Conservation (phyloP, 2,113 vertebrate genomes). For the Noturus placidus region DNA sequence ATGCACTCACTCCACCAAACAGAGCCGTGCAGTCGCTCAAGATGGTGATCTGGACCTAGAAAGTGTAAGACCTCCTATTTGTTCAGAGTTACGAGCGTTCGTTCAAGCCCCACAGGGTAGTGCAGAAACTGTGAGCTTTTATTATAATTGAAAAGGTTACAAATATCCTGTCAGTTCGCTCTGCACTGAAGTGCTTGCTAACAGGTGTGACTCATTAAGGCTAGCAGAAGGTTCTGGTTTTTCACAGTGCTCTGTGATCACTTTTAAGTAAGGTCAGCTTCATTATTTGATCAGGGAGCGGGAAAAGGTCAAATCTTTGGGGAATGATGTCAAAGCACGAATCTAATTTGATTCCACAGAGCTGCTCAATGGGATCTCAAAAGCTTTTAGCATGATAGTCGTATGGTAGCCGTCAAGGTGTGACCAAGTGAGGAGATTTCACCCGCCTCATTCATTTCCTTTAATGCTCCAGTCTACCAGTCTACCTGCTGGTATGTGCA, state of each 20-base stretch:
- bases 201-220: constrained; percentile 9
- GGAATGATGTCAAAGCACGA: not conserved
- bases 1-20: not conserved
- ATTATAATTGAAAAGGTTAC: constrained; percentile 25
- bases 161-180: constrained; percentile 23
- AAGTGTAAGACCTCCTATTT: constrained; percentile 21
- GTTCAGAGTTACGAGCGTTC: constrained; percentile 36
- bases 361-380: constrained; percentile 5
- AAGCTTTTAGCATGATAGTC: constrained; percentile 9
- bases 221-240: not conserved
- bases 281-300: not conserved
- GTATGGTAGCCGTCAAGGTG: not conserved
- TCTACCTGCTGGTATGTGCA: constrained; percentile 38
- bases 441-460: not conserved
- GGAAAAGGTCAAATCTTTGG: constrained; percentile 15
- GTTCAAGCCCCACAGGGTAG: constrained; percentile 15
- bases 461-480: not conserved
- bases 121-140: not conserved
- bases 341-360: not conserved
- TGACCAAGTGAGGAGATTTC: not conserved
- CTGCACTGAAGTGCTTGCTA: constrained; percentile 9
- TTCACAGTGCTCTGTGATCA: not conserved
- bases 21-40: not conserved
- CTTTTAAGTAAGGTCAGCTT: constrained; percentile 4
- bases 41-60: not conserved